These are phyloP conservation scores for rat (Rattus norvegicus) DNA, from an alignment of 2,113 vertebrate species.

Conservation along the genomic window GRCr8 NC_086037.1:53732001-53732500, in stretches of 20 bases:
- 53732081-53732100: constrained; percentile 55
- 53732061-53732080: background rate
- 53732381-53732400: constrained; percentile 78
- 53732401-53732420: constrained; percentile 78
- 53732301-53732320: constrained; percentile 60
- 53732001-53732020: background rate
- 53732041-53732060: background rate
- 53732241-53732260: constrained; percentile 73
- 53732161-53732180: constrained; percentile 46
- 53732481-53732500: background rate
- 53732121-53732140: background rate
- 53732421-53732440: constrained; percentile 73
- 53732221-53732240: constrained; percentile 66
- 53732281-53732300: constrained; percentile 63
- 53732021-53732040: background rate
- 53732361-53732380: constrained; percentile 66
- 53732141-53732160: constrained; percentile 37
- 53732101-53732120: constrained; percentile 50
- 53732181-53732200: constrained; percentile 31
- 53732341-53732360: constrained; percentile 72
- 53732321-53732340: constrained; percentile 64
- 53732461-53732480: background rate
- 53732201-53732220: constrained; percentile 22
- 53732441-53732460: constrained; percentile 39
- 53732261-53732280: constrained; percentile 72